Evolutionary conservation across 2,797 vertebrate species (phyloP).

Genomic region (Anolis apletophallus): DNA sequence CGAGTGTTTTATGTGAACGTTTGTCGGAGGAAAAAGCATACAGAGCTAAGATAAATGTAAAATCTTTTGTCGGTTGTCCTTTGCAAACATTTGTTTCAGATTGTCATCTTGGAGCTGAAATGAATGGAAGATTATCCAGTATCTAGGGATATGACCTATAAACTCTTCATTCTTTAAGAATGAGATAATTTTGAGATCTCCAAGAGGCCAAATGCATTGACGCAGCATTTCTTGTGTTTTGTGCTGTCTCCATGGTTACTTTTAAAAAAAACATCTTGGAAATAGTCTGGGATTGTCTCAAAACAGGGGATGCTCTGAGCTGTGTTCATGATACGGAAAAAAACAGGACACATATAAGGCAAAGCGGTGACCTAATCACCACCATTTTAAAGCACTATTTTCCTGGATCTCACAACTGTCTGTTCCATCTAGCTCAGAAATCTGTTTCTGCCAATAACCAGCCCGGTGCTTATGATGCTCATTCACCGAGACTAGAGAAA

Average conservation of each 20-base stretch:
- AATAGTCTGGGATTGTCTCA: neutral
- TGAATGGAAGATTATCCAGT: neutral
- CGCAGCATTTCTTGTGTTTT: neutral
- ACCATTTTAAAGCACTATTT: neutral
- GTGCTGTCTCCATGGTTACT: conserved; percentile 26
- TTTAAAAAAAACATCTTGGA: conserved; percentile 15
- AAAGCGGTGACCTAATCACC: neutral
- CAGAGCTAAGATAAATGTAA: conserved; percentile 28
- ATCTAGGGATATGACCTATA: neutral
- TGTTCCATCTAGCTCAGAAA: neutral
- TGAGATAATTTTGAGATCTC: conserved; percentile 11
- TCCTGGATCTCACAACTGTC: neutral
- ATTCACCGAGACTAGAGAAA: neutral
- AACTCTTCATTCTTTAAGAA: conserved; percentile 28
- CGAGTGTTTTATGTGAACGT: conserved; percentile 3
- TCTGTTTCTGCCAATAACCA: neutral
- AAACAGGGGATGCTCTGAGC: neutral
- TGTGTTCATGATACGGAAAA: neutral
- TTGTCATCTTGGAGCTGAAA: conserved; percentile 32
- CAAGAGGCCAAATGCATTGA: conserved; percentile 10
- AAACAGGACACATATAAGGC: neutral
- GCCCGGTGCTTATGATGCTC: neutral
- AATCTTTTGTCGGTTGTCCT: conserved; percentile 6
- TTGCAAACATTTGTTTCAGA: neutral
- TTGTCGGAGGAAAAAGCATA: conserved; percentile 14